Base-by-base conservation (phyloP, 2,888 invertebrate species). In the Patella ulyssiponensis region DNA sequence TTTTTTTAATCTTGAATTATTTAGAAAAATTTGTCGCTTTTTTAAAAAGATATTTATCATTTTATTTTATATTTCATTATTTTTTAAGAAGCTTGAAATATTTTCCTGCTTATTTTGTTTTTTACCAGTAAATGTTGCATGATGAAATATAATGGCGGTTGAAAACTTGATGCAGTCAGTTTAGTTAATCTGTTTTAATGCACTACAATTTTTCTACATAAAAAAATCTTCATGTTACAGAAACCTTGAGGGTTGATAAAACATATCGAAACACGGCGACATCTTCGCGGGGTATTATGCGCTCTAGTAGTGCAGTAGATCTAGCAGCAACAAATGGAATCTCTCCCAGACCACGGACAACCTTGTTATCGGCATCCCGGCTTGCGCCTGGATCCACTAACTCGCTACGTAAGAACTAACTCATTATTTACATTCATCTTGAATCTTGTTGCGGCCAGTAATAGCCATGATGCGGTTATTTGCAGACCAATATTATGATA, bases 221-320 rank as follows among this genome's bases (percentile, higher is more conserved):
- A 64, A 64, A 20, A 64, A 23, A 20, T 64, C 64, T 20, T 23
- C 64, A n/a, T 64, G 23, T 64, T 23, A 64, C 20, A 23, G 23
- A 64, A 23, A n/a, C 58, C 58, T 20, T 58, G 58, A 64, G 20
- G 14, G 20, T 20, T 64, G 64, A 64, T 14, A 64, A 64, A 23
- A 64, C 64, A 23, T 64, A 20, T 64, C 44, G 44, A 44, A 44
- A 44, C 44, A 44, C 44, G 44, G 44, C 44, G 44, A 44, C 44
- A 44, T 44, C 44, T 44, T 44, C 44, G 44, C 64, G 64, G 14
- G 64, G 64, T 23, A 86, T 90, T 70, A 88, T 91, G 82, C 92
- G 98, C 84, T 97, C 98, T 75, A 96, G 96, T 89, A 98, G 97
- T 76, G 98, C 98, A 70, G 96, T 98, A 88, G 98, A 98, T 93